Conservation (phyloP, 2,797 vertebrate species). For the Neopelma chrysocephalum region DNA sequence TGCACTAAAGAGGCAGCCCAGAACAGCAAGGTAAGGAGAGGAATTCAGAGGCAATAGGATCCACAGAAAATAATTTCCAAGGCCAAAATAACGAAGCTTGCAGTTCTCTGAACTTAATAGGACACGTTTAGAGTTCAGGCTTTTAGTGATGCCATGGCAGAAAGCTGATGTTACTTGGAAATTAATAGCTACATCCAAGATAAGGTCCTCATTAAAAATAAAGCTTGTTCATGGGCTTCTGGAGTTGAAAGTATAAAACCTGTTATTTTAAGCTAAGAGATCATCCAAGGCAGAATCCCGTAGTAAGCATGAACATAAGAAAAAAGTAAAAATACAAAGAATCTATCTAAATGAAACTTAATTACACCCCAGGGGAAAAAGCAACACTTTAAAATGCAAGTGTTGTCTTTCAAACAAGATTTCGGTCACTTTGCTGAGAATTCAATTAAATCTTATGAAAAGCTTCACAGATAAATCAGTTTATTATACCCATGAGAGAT, state of each 20-base stretch:
- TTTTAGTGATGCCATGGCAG: not conserved
- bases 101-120: not conserved
- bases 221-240: not conserved
- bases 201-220: not conserved
- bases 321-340: not conserved
- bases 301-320: not conserved
- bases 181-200: not conserved
- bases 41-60: not conserved
- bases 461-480: not conserved
- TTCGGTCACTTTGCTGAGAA: not conserved
- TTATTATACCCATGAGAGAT: not conserved
- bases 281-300: not conserved
- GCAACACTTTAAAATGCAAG: not conserved
- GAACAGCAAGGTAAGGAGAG: not conserved
- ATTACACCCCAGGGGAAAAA: not conserved
- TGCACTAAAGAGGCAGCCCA: not conserved
- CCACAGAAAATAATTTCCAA: not conserved
- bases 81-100: not conserved
- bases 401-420: conserved; percentile 1
- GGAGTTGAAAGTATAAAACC: not conserved
- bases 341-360: not conserved
- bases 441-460: conserved; percentile 20
- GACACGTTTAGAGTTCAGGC: not conserved
- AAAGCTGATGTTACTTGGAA: not conserved
- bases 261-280: not conserved